Conservation (phyloP, 2,888 invertebrate genomes). For the Camponotus fellah region DNA sequence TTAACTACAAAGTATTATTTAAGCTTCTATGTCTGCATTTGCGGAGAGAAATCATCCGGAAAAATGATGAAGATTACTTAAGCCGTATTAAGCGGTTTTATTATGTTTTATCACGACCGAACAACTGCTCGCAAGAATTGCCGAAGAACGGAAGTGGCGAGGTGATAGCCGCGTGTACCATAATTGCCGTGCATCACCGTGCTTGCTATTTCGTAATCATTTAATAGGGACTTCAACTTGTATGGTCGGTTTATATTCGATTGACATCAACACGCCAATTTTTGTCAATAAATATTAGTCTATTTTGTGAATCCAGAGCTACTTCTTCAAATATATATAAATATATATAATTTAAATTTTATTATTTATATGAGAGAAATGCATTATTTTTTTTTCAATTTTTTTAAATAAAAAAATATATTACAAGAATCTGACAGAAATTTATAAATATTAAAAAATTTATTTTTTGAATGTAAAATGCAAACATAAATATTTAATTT, state of each 20-base stretch:
- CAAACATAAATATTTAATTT: background rate
- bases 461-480: too few relatives aligned
- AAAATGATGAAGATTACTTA: slow-evolving; percentile 9
- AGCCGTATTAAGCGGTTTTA: slow-evolving; percentile 5
- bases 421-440: too few relatives aligned
- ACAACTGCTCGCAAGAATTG: slow-evolving; percentile 13
- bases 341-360: background rate
- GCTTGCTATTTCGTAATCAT: slow-evolving; percentile 49
- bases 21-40: background rate
- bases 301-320: background rate
- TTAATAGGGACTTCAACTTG: slow-evolving; percentile 53
- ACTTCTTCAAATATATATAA: background rate
- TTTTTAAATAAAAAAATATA: too few relatives aligned
- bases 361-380: too few relatives aligned
- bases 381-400: too few relatives aligned
- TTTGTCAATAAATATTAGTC: background rate
- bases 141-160: slow-evolving; percentile 48
- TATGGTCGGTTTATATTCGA: slow-evolving; percentile 23
- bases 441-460: too few relatives aligned
- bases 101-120: background rate
- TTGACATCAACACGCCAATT: background rate
- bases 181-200: slow-evolving; percentile 51
- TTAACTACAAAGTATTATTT: background rate
- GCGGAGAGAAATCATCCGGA: background rate
- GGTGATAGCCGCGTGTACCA: slow-evolving; percentile 19